These are phyloP conservation scores for Limanda limanda DNA, from an alignment of 2,113 vertebrate genomes.

Conservation along the genomic window DNA sequence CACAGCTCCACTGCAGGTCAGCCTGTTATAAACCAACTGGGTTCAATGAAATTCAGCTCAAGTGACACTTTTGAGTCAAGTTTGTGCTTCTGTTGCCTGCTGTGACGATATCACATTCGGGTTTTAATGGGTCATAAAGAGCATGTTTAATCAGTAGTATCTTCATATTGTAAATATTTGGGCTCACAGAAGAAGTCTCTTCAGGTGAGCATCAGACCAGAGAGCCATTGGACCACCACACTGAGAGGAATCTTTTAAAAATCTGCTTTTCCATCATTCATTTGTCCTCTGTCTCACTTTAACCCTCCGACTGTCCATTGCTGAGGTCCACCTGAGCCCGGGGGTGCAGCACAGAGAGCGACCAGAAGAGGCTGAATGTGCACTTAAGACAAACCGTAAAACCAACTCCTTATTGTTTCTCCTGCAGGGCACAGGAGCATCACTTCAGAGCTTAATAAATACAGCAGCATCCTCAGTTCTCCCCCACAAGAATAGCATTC, in stretches of 20 bases:
- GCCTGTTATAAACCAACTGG: neutral
- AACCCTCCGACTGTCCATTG: constrained; percentile 33
- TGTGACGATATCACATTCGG: neutral
- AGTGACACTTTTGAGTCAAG: too few species aligned
- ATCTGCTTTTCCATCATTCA: neutral
- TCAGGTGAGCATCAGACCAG: neutral
- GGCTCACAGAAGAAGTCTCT: too few species aligned
- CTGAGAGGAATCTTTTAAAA: constrained; percentile 15
- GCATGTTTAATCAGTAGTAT: neutral
- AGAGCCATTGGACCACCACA: too few species aligned
- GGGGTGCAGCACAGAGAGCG: constrained; percentile 3
- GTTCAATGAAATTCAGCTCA: too few species aligned
- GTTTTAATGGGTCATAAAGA: neutral
- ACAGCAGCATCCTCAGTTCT: neutral
- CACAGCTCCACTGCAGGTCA: constrained; percentile 10
- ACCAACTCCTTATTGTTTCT: neutral
- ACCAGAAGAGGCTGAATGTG: constrained; percentile 1
- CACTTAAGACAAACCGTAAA: constrained; percentile 41
- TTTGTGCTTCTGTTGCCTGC: neutral
- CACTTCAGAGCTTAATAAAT: neutral
- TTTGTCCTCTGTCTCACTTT: constrained; percentile 1
- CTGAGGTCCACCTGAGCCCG: constrained; percentile 26
- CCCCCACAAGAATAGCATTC: neutral
- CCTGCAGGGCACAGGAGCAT: constrained; percentile 22
- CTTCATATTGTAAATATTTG: neutral